Percentiles rank a stretch among this genome's conserved stretches.
phyloP scores from a whole-genome alignment of 2,888 invertebrate species.

The Aporophyla nigra region DNA sequence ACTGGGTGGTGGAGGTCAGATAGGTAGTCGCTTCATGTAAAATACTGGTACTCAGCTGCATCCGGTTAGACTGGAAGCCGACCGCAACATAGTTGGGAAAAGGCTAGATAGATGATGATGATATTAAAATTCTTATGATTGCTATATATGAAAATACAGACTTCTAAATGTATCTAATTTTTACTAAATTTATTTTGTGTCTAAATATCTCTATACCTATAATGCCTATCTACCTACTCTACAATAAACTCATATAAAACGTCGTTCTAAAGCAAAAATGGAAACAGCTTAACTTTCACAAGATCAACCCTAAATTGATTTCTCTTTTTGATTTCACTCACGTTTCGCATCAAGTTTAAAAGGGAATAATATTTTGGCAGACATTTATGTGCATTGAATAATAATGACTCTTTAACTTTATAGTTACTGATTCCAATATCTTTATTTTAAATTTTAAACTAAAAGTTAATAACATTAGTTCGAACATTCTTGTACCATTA shows the following conservation, averaged over 20 bases:
- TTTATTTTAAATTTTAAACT: not conserved
- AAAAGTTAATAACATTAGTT: not conserved
- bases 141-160: not conserved
- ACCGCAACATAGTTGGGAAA: no score
- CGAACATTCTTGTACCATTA: not conserved
- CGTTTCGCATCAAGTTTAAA: constrained; percentile 32
- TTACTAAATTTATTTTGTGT: not conserved
- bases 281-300: not conserved
- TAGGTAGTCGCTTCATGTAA: no score
- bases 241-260: not conserved
- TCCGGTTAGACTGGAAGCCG: no score
- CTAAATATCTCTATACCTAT: not conserved
- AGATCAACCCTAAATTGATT: constrained; percentile 30
- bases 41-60: no score
- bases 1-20: no score
- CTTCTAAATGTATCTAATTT: not conserved
- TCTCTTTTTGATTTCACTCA: constrained; percentile 33
- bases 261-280: not conserved
- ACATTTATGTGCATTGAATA: constrained; percentile 37
- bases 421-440: not conserved
- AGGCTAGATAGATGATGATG: no score
- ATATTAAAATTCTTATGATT: not conserved
- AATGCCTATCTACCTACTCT: no score
- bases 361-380: constrained; percentile 25
- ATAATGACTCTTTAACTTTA: not conserved